Percentiles rank a stretch among this genome's conserved stretches.
Conservation (phyloP, 2,113 vertebrate genomes). For the Mastomys coucha region DNA sequence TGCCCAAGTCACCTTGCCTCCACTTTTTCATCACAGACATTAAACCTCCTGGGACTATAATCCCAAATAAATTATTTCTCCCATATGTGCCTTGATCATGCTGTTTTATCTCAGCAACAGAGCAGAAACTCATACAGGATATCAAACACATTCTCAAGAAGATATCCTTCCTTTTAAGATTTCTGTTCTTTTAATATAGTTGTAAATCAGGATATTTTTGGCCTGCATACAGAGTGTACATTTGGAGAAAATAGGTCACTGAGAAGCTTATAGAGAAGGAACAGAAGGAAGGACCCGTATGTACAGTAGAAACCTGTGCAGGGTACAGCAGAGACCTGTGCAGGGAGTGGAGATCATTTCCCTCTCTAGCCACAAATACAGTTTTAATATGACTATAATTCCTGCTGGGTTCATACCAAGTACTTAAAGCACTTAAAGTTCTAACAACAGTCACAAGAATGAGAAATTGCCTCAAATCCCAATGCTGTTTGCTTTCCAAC, state of each 20-base stretch:
- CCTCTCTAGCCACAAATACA: not conserved
- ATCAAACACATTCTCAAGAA: not conserved
- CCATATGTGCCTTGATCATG: too few relatives aligned
- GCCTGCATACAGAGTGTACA: not conserved
- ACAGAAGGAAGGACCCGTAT: not conserved
- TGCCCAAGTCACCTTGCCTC: not conserved
- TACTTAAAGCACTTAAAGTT: not conserved
- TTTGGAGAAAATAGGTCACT: not conserved
- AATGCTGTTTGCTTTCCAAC: not conserved
- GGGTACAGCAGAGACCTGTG: not conserved
- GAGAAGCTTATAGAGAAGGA: not conserved
- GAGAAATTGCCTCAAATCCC: not conserved
- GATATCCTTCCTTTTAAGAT: not conserved
- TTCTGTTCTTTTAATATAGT: not conserved
- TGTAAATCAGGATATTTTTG: not conserved
- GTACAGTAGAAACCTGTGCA: not conserved
- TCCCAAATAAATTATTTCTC: not conserved
- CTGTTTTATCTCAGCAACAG: not conserved
- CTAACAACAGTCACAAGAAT: accelerated
- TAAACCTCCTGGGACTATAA: not conserved
- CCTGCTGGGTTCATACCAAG: not conserved
- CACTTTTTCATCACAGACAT: not conserved
- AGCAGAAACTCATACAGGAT: not conserved
- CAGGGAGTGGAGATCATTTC: accelerated
- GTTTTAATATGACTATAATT: not conserved